Evolutionary conservation across 1,140 invertebrate genomes (phyloP).

Genomic region (Atopsyche davidsoni): DNA sequence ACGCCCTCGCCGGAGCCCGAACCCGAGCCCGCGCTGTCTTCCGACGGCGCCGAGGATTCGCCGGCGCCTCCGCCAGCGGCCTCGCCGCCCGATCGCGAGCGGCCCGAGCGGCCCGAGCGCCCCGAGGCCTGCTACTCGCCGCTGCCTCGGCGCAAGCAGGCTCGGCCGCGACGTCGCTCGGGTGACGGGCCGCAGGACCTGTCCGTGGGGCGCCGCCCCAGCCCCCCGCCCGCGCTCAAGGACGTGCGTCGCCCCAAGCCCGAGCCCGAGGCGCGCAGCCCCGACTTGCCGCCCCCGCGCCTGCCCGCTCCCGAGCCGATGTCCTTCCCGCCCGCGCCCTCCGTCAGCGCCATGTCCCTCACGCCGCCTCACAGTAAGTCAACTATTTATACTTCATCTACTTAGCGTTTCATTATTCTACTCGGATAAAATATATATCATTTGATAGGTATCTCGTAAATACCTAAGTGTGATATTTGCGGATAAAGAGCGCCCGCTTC

Average conservation of each 20-base stretch:
- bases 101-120: constrained; percentile 26
- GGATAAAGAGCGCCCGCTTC: no score
- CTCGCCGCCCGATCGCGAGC: constrained; percentile 8
- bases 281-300: constrained; percentile 41
- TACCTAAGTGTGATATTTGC: not conserved
- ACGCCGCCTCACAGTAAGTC: constrained; percentile 74
- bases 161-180: constrained; percentile 70
- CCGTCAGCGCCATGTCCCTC: constrained; percentile 65
- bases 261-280: constrained; percentile 36
- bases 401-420: constrained; percentile 1
- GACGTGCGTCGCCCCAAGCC: constrained; percentile 43
- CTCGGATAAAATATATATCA: not conserved
- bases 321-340: constrained; percentile 60
- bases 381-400: constrained; percentile 19
- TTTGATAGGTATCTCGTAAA: not conserved
- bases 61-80: constrained; percentile 31
- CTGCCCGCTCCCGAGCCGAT: constrained; percentile 53
- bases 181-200: constrained; percentile 67
- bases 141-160: constrained; percentile 71
- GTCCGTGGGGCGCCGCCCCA: constrained; percentile 44
- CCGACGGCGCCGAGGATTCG: constrained; percentile 38
- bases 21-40: constrained; percentile 42
- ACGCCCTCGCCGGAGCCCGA: constrained; percentile 57
- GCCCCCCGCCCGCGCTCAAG: constrained; percentile 53
- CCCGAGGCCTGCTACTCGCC: constrained; percentile 60